phyloP scores from a whole-genome alignment of 1,140 invertebrate genomes.

The Carposina sasakii region DNA sequence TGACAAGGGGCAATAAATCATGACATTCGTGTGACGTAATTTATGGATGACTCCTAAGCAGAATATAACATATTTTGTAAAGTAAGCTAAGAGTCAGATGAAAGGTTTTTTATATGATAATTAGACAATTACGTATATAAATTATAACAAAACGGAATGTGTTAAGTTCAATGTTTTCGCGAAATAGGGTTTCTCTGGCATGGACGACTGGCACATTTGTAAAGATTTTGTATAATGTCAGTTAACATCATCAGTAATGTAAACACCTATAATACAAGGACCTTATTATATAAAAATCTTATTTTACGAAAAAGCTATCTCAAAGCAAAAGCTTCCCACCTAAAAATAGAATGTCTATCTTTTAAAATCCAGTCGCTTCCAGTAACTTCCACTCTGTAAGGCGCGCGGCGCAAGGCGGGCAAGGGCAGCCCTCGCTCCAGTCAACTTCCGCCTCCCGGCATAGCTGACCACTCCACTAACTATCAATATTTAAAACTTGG shows the following conservation, averaged over 20 bases:
- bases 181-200: constrained; percentile 3
- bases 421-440: constrained; percentile 54
- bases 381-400: constrained; percentile 20
- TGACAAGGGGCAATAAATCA: no score
- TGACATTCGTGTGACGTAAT: no score
- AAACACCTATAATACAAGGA: neutral
- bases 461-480: constrained; percentile 18
- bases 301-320: neutral
- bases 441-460: constrained; percentile 45
- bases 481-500: no score
- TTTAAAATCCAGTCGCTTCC: constrained; percentile 32
- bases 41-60: no score
- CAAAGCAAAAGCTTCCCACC: no score
- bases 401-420: constrained; percentile 39
- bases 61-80: no score
- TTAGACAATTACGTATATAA: no score
- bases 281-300: neutral
- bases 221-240: neutral
- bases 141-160: no score
- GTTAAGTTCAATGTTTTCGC: no score
- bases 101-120: no score
- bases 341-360: no score
- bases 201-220: constrained; percentile 2
- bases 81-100: no score
- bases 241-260: neutral